phyloP scores from a whole-genome alignment of 1,140 invertebrate genomes.

The Brachionus rubens region DNA sequence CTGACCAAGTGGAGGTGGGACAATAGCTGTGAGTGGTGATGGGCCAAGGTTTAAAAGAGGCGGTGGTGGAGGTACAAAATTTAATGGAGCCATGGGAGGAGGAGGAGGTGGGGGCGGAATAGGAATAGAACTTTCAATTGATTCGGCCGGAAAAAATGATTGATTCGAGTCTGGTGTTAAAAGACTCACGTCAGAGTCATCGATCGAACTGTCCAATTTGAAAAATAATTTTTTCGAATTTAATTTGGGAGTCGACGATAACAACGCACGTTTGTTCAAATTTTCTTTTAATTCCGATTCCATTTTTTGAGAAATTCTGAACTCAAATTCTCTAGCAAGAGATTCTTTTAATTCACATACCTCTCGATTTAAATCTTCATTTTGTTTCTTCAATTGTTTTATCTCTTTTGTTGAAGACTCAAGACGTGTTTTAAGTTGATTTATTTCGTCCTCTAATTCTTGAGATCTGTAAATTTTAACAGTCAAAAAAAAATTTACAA shows the following conservation, averaged over 20 bases:
- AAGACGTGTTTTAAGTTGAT: not conserved
- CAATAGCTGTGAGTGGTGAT: no score
- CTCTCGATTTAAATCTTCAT: not conserved
- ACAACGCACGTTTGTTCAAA: not conserved
- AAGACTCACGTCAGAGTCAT: not conserved
- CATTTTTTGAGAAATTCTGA: not conserved
- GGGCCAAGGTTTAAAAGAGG: no score
- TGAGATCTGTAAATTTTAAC: not conserved
- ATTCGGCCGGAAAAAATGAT: slow-evolving; percentile 11
- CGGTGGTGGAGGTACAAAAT: no score
- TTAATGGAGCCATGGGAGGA: no score
- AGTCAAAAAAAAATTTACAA: not conserved
- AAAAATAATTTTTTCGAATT: slow-evolving; percentile 24
- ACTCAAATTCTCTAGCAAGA: not conserved
- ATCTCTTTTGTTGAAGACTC: not conserved
- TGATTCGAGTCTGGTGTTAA: not conserved
- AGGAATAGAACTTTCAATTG: not conserved
- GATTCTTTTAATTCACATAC: not conserved
- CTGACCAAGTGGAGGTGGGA: no score
- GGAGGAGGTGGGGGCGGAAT: not conserved
- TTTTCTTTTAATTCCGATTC: slow-evolving; percentile 4
- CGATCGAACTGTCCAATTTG: not conserved
- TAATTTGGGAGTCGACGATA: slow-evolving; percentile 3
- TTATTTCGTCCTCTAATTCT: not conserved
- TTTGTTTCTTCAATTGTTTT: not conserved